phyloP scores from a whole-genome alignment of 2,797 vertebrate species.

The Macroramphosus scolopax region DNA sequence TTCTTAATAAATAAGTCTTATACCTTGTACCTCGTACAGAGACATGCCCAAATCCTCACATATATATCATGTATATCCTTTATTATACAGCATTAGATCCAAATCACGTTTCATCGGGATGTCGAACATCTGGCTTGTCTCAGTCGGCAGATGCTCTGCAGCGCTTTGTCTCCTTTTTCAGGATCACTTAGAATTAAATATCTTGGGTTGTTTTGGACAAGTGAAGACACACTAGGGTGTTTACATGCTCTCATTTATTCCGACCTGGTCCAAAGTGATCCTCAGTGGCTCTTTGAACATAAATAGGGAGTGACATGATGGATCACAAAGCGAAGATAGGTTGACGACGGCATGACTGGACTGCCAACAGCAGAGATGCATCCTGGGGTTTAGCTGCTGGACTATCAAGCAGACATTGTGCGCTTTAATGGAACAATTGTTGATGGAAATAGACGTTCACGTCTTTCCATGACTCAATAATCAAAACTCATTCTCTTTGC shows the following conservation, averaged over 20 bases:
- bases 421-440: no score
- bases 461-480: no score
- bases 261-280: constrained; percentile 2
- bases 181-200: constrained; percentile 24
- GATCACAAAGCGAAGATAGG: constrained; percentile 3
- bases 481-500: no score
- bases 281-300: constrained; percentile 20
- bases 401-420: no score
- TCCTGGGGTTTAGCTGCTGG: constrained; percentile 16
- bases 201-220: constrained; percentile 12
- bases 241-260: constrained; percentile 50
- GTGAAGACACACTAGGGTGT: constrained; percentile 21
- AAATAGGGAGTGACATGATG: constrained; percentile 29
- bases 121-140: constrained; percentile 48
- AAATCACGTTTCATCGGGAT: constrained; percentile 23
- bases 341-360: neutral
- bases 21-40: constrained; percentile 10
- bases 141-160: constrained; percentile 35
- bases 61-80: constrained; percentile 28
- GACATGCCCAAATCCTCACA: constrained; percentile 23
- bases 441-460: no score
- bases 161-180: constrained; percentile 25
- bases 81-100: constrained; percentile 24
- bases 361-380: constrained; percentile 22
- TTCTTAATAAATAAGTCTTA: constrained; percentile 11